Base-by-base conservation (phyloP, 2,113 vertebrate species). In the Mustela nigripes region DNA sequence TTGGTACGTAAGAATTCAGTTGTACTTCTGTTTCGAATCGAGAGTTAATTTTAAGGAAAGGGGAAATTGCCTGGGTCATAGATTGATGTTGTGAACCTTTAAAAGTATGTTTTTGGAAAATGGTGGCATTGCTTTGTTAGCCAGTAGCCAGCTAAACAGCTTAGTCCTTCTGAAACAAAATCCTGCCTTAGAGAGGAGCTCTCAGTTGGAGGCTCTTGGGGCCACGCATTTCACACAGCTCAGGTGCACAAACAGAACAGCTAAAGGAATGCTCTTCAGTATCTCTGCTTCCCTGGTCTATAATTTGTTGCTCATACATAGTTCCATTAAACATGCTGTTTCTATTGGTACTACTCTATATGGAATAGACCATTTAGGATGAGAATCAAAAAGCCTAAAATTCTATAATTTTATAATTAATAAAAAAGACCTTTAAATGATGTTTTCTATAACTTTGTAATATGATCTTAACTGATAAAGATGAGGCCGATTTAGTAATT, bases 11-110 rank as follows among this genome's bases (percentile, higher is more conserved):
- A 73, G 7, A 8, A 86, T 81, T 73, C 56, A 63, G 15, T 73
- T 84, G 15, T 50, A 39, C 24, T 56, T 89, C 58, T 89, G 31
- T 71, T 91, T 82, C 10, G 7, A 58, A 21, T 36, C 19, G 10
- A 45, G 42, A 48, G 16, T 89, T 83, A n/a, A 94, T 86, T 92
- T 96, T 62, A 94, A 71, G 22, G 42, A 39, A 65, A 90, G 26
- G 7, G 26, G 36, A 69, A 89, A 33, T 58, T 36, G 5, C 16
- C 24, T 67, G n/a, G 21, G 19, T 96, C 22, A 60, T 79, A 50
- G n/a, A 5, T 91, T 82, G 58, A 71, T 81, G n/a, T 45, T 81
- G 21, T 89, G 60, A 80, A 78, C 1, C 1, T 81, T 89, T 50
- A 39, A 22, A 58, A 92, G 22, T 53, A 2, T 58, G 7, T 39